A percentile compares a stretch with the other conserved stretches of the same genome.
These are phyloP conservation scores for Parauchenoglanis punctatus DNA, from an alignment of 2,797 vertebrate genomes.

Conservation along the genomic window DNA sequence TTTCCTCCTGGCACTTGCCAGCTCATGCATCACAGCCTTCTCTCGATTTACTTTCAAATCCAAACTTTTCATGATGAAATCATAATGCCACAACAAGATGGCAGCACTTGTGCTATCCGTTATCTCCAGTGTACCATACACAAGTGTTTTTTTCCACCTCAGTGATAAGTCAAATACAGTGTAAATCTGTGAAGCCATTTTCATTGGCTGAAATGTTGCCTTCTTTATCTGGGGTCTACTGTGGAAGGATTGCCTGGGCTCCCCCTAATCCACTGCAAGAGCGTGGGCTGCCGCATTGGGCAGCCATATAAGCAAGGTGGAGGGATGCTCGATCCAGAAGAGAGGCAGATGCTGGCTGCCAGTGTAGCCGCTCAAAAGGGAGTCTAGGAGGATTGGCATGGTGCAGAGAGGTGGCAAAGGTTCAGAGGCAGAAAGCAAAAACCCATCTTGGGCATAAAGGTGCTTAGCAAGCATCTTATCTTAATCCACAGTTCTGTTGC, in stretches of 20 bases:
- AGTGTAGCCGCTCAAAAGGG: slow-evolving; percentile 49
- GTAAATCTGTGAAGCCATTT: slow-evolving; percentile 47
- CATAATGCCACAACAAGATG: slow-evolving; percentile 45
- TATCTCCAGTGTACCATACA: slow-evolving; percentile 54
- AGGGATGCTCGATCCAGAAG: slow-evolving; percentile 52
- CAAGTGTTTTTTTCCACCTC: slow-evolving; percentile 42
- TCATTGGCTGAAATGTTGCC: slow-evolving; percentile 56
- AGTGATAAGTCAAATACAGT: slow-evolving; percentile 53
- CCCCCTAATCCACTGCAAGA: slow-evolving; percentile 52
- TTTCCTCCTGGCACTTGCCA: slow-evolving; percentile 45
- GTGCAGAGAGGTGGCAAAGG: slow-evolving; percentile 57
- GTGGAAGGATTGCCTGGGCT: slow-evolving; percentile 45
- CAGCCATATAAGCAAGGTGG: slow-evolving; percentile 27
- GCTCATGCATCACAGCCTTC: slow-evolving; percentile 48
- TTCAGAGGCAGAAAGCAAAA: slow-evolving; percentile 57
- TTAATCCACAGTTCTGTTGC: slow-evolving; percentile 43
- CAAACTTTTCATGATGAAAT: slow-evolving; percentile 48
- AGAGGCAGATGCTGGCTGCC: slow-evolving; percentile 55
- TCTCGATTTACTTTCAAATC: slow-evolving; percentile 43
- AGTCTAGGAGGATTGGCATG: slow-evolving; percentile 60
- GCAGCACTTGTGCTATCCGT: slow-evolving; percentile 45
- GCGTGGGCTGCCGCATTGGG: slow-evolving; percentile 52
- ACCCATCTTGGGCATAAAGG: slow-evolving; percentile 46
- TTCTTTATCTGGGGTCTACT: slow-evolving; percentile 55
- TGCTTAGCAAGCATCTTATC: slow-evolving; percentile 52